Percentiles rank a stretch among this genome's conserved stretches.
Conservation (phyloP, 2,113 vertebrate genomes). For the Glaucomys volans region DNA sequence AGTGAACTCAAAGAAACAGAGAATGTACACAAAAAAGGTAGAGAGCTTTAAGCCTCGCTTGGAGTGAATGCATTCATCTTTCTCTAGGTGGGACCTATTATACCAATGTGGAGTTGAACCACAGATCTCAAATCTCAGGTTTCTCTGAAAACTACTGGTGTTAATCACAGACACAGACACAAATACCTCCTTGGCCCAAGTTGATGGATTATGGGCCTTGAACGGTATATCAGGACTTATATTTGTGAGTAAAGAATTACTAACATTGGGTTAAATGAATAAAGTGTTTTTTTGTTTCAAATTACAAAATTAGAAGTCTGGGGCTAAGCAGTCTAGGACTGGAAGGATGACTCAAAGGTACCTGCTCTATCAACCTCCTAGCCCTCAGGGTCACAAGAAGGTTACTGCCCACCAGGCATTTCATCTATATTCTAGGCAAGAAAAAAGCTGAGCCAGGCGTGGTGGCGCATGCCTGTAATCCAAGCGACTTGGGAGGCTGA, state of each 20-base stretch:
- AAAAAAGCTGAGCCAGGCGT: too few relatives aligned
- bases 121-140: background rate
- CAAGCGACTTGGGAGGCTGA: too few relatives aligned
- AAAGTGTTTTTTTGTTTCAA: background rate
- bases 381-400: background rate
- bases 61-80: background rate
- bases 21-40: background rate
- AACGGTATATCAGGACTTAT: background rate
- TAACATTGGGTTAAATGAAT: background rate
- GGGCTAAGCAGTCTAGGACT: background rate
- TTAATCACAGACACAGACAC: background rate
- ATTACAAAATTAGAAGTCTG: slow-evolving; percentile 1
- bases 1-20: slow-evolving; percentile 31
- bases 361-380: background rate
- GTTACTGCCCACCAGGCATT: background rate
- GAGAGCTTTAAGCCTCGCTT: background rate
- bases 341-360: background rate
- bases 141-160: background rate
- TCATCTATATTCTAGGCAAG: slow-evolving; percentile 27
- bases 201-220: background rate
- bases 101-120: background rate
- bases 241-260: slow-evolving; percentile 52
- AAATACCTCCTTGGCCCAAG: background rate
- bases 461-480: too few relatives aligned
- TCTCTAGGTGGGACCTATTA: background rate